Evolutionary conservation across 2,797 vertebrate species (phyloP).

Genomic region (Cuculus canorus): DNA sequence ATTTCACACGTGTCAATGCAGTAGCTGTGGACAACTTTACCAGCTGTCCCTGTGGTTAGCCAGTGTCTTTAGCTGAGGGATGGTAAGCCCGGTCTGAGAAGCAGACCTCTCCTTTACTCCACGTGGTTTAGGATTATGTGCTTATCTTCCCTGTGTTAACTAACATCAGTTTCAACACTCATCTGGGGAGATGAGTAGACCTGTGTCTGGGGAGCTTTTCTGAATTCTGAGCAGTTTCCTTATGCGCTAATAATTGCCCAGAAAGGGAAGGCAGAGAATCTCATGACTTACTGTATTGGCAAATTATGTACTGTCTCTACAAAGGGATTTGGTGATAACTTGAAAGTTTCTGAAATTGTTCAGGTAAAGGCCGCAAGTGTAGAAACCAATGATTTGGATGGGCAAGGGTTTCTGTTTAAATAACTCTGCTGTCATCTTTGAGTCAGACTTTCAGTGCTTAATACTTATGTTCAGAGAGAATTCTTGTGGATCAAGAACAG

Average conservation of each 20-base stretch:
- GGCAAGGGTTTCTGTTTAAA: neutral
- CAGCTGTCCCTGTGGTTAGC: neutral
- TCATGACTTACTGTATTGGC: neutral
- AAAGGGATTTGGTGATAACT: neutral
- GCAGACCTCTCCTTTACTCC: neutral
- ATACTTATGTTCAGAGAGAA: neutral
- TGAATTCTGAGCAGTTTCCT: neutral
- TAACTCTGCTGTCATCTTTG: neutral
- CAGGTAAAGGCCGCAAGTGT: neutral
- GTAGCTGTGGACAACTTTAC: neutral
- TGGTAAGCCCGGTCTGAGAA: neutral
- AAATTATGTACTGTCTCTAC: neutral
- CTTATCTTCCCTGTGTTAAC: neutral
- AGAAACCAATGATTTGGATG: neutral
- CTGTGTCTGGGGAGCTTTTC: neutral
- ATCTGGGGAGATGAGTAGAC: neutral
- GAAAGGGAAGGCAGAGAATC: neutral
- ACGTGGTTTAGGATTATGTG: neutral
- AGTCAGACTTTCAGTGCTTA: slow-evolving; percentile 22
- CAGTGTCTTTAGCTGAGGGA: neutral
- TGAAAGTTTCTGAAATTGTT: neutral
- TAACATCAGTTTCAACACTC: neutral
- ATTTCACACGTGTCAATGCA: neutral
- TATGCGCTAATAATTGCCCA: neutral
- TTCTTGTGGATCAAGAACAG: neutral